Base-by-base conservation (phyloP, 2,797 vertebrate species). In the Danionella dracula region DNA sequence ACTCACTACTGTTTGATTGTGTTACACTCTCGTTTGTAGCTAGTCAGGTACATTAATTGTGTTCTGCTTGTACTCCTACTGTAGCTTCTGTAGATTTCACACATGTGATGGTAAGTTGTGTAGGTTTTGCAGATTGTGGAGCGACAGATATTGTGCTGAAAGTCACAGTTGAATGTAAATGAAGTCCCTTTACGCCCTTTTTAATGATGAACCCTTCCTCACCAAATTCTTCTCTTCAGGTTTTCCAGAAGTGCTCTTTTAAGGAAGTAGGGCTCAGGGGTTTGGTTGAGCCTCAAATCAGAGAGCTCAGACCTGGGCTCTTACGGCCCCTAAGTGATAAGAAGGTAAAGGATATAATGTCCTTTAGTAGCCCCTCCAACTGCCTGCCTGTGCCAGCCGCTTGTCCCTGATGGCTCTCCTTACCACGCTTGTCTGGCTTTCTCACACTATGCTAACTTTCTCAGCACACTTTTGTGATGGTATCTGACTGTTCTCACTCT, bases 161-260 rank as follows among this genome's bases (percentile, higher is more conserved):
- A n/a, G n/a, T n/a, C n/a, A n/a, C n/a, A n/a, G n/a, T n/a, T n/a
- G n/a, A n/a, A n/a, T 38, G 20, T 21, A 8, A 32, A 29, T 15
- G 19, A 15, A 44, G 4, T 4, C 23, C 20, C 32, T 44, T 16
- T 32, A 31, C 44, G 42, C 48, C 77, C 69, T 45, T 71, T 45
- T 31, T 70, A 71, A 32, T 75, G 57, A 70, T 77, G 27, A 23
- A 16, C 77, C 40, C 78, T 65, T 81, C 75, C 66, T 51, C 72
- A 59, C 63, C n/a, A 77, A 79, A 76, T 73, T 88, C 79, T 90
- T 88, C 90, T 86, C 86, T 84, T 84, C 85, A 99, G 96, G 96
- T 93, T 84, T 98, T 97, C 94, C 94, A 99, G 95, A 98, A 94
- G 91, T 98, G 92, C 87, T 89, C 93, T 86, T 78, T 94, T 92